A percentile compares a stretch with the other conserved stretches of the same genome.
phyloP scores from a whole-genome alignment of 2,797 vertebrate genomes.

The Myoxocephalus aenaeus region DNA sequence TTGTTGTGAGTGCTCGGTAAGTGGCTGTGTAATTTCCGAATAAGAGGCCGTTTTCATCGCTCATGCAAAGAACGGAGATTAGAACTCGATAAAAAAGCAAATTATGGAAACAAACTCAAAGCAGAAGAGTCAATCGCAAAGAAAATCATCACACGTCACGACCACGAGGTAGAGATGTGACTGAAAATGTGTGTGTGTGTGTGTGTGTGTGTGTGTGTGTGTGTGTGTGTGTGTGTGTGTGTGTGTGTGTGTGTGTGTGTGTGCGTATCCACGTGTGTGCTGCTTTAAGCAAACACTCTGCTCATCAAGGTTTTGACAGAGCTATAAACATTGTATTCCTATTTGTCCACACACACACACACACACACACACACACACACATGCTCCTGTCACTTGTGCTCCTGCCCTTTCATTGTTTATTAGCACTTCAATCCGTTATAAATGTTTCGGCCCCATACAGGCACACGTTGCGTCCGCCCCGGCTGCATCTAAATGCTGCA shows the following conservation, averaged over 20 bases:
- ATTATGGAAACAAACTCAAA: constrained; percentile 23
- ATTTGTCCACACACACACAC: constrained; percentile 41
- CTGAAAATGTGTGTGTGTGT: neutral
- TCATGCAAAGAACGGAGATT: constrained; percentile 31
- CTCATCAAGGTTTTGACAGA: constrained; percentile 80
- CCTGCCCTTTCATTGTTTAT: constrained; percentile 86
- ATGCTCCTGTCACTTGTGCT: constrained; percentile 33
- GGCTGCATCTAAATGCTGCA: constrained; percentile 74
- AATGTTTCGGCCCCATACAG: constrained; percentile 35
- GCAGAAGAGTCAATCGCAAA: neutral
- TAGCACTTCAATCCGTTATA: constrained; percentile 87
- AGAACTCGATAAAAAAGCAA: constrained; percentile 27
- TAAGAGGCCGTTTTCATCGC: constrained; percentile 45
- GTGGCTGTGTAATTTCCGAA: constrained; percentile 42
- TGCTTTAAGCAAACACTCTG: constrained; percentile 44
- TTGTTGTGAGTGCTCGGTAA: constrained; percentile 31
- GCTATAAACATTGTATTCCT: constrained; percentile 84
- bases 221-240: constrained; percentile 10
- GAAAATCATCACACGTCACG: neutral
- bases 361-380: constrained; percentile 21
- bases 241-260: no score
- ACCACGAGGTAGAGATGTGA: neutral
- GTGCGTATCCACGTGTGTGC: neutral
- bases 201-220: constrained; percentile 6
- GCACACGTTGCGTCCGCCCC: constrained; percentile 58